Conservation (phyloP, 2,888 invertebrate genomes). For the Cantharis nigra region DNA sequence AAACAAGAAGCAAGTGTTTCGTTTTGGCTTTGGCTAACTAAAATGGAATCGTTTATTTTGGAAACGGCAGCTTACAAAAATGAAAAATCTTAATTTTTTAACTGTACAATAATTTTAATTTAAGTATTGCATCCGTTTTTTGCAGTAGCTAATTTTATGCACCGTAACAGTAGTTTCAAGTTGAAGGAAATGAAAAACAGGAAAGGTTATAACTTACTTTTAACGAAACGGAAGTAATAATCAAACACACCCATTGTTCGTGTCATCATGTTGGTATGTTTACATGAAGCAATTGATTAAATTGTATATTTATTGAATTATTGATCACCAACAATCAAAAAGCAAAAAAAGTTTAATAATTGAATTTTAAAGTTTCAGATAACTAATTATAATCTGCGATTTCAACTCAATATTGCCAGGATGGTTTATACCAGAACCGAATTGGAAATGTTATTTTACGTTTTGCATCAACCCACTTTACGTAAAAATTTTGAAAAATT, state of each 20-base stretch:
- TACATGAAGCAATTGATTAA: background rate
- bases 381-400: no score
- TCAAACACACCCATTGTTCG: background rate
- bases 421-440: no score
- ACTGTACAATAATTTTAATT: background rate
- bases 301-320: background rate
- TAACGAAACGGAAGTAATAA: background rate
- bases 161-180: background rate
- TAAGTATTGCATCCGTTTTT: background rate
- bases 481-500: no score
- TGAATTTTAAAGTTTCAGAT: no score
- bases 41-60: background rate
- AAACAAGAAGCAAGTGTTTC: background rate
- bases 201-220: background rate
- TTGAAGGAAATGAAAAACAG: background rate
- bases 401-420: no score
- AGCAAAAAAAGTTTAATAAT: no score
- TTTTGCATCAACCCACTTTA: no score
- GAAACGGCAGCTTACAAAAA: no score
- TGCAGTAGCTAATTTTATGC: background rate
- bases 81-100: no score
- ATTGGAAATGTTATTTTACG: no score
- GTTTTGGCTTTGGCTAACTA: background rate
- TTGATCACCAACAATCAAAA: no score
- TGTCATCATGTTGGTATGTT: background rate